Conservation (phyloP, 2,797 vertebrate species). For the Onychomys arenicola region DNA sequence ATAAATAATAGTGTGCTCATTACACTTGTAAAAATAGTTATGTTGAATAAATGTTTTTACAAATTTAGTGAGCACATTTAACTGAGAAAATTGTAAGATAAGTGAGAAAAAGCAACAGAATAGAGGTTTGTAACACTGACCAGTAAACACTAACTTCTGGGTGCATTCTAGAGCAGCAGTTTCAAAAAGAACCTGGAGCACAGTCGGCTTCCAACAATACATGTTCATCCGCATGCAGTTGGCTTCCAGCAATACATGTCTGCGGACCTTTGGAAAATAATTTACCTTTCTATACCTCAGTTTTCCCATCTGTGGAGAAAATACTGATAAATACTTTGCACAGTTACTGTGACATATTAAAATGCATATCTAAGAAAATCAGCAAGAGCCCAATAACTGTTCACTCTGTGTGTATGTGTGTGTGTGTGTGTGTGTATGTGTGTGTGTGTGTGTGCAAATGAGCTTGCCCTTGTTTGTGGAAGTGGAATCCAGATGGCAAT, state of each 20-base stretch:
- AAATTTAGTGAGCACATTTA: slow-evolving; percentile 13
- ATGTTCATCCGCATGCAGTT: background rate
- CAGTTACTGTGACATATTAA: background rate
- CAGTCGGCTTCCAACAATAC: slow-evolving; percentile 17
- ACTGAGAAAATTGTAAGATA: background rate
- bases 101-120: background rate
- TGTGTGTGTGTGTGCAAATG: too few species aligned
- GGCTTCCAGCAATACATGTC: slow-evolving; percentile 7
- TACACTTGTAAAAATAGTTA: too few species aligned
- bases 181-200: background rate
- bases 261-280: background rate
- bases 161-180: background rate
- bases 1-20: too few species aligned
- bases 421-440: background rate
- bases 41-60: background rate
- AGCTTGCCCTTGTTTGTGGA: too few species aligned
- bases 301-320: background rate
- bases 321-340: background rate
- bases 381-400: background rate
- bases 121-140: background rate
- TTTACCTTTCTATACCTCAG: slow-evolving; percentile 11
- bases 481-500: background rate
- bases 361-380: background rate
- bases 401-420: background rate
- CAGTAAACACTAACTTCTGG: slow-evolving; percentile 15